phyloP scores from a whole-genome alignment of 2,113 vertebrate species.

The Entomyzon cyanotis region DNA sequence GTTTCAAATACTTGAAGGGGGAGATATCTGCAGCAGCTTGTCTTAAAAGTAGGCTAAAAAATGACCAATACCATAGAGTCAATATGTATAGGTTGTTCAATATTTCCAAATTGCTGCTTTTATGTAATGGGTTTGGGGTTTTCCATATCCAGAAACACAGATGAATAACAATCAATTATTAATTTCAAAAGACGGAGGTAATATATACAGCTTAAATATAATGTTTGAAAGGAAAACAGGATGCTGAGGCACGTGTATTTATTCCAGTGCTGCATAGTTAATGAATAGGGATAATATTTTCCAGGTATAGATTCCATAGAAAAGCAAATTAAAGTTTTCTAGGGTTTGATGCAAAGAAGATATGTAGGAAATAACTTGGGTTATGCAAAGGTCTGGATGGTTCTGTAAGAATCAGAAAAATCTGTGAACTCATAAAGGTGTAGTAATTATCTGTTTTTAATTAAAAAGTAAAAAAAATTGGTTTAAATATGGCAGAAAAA shows the following conservation, averaged over 20 bases:
- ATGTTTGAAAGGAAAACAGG: background rate
- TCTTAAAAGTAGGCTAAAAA: background rate
- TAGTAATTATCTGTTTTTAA: background rate
- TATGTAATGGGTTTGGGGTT: background rate
- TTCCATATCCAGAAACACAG: background rate
- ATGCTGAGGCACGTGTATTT: background rate
- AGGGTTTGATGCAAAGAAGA: background rate
- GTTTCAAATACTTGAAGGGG: background rate
- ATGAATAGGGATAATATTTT: background rate
- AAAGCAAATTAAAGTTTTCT: background rate
- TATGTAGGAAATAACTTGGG: background rate
- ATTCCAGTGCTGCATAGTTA: background rate
- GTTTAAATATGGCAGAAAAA: background rate
- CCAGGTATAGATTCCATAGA: background rate
- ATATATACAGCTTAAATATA: background rate
- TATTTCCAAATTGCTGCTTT: background rate
- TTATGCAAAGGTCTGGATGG: background rate
- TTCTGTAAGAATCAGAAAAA: background rate
- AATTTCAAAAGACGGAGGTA: background rate
- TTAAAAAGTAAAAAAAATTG: background rate
- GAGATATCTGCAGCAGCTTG: background rate
- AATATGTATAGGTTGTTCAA: background rate
- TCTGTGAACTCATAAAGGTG: background rate
- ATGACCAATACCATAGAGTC: background rate
- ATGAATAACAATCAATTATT: background rate